A percentile compares a stretch with the other conserved stretches of the same genome.
phyloP scores from a whole-genome alignment of 1,140 invertebrate species.

The Heliconius hermathena region DNA sequence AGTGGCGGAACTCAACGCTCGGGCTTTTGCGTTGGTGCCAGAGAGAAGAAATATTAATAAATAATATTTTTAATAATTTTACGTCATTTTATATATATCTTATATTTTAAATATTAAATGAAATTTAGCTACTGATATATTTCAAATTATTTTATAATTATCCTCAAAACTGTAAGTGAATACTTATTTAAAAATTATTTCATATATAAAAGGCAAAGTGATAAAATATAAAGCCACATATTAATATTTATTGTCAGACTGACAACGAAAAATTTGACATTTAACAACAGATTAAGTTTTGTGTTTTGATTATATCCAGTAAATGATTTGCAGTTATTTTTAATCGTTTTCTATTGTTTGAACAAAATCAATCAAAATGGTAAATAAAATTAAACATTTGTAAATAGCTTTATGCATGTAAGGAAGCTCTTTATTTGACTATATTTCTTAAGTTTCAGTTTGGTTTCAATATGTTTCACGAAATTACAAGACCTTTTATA shows the following conservation, averaged over 20 bases:
- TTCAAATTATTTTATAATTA: too few relatives aligned
- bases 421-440: conserved; percentile 1
- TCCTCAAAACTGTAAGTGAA: too few relatives aligned
- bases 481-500: conserved; percentile 90
- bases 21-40: too few relatives aligned
- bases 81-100: too few relatives aligned
- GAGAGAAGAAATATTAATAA: too few relatives aligned
- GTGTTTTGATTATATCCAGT: conserved; percentile 27
- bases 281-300: conserved; percentile 20
- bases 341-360: conserved; percentile 32
- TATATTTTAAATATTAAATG: too few relatives aligned
- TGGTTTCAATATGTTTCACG: conserved; percentile 92
- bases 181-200: too few relatives aligned
- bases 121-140: too few relatives aligned
- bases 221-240: too few relatives aligned
- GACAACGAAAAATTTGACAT: conserved; percentile 6
- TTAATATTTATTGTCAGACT: neutral
- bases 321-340: conserved; percentile 45
- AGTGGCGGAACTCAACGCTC: too few relatives aligned
- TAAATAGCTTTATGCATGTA: neutral
- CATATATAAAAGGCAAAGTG: too few relatives aligned
- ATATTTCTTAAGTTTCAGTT: conserved; percentile 85
- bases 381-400: conserved; percentile 32
- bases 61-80: too few relatives aligned
- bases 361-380: conserved; percentile 49